A percentile compares a stretch with the other conserved stretches of the same genome.
Evolutionary conservation across 2,113 vertebrate genomes (phyloP).

Genomic region (Brachypodius melanocephalos): DNA sequence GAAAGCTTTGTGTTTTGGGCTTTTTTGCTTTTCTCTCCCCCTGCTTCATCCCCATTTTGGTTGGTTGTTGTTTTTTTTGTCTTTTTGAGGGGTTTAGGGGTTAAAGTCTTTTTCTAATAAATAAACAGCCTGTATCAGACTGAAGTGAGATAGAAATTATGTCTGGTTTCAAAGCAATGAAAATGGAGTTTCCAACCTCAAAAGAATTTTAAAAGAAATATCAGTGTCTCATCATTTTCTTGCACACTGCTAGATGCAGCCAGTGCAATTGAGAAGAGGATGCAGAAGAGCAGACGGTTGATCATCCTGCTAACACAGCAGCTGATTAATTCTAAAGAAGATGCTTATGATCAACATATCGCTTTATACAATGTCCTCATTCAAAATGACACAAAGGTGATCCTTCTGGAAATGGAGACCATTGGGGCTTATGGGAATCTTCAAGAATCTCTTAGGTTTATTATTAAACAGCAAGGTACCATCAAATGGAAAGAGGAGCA

Average conservation of each 20-base stretch:
- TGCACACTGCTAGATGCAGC: slow-evolving; percentile 41
- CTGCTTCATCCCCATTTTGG: neutral
- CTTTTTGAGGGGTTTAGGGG: neutral
- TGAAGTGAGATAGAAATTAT: neutral
- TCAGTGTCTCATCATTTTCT: neutral
- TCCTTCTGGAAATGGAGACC: slow-evolving; percentile 72
- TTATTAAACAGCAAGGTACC: slow-evolving; percentile 71
- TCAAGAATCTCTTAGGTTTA: slow-evolving; percentile 70
- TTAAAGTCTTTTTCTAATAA: neutral
- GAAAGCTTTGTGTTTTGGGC: neutral
- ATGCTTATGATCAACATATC: slow-evolving; percentile 69
- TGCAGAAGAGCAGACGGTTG: slow-evolving; percentile 69
- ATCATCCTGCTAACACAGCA: slow-evolving; percentile 67
- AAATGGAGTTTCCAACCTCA: neutral
- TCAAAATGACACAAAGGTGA: slow-evolving; percentile 59
- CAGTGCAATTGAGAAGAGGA: slow-evolving; percentile 54
- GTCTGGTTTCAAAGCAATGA: neutral
- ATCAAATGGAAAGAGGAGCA: slow-evolving; percentile 69
- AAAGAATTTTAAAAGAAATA: neutral
- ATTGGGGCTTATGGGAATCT: neutral
- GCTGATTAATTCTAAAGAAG: slow-evolving; percentile 4
- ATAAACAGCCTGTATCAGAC: neutral
- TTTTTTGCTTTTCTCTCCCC: neutral
- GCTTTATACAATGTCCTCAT: slow-evolving; percentile 73
- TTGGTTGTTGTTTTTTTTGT: neutral